Evolutionary conservation across 2,888 invertebrate genomes (phyloP).

Genomic region (Tenodera sinensis): DNA sequence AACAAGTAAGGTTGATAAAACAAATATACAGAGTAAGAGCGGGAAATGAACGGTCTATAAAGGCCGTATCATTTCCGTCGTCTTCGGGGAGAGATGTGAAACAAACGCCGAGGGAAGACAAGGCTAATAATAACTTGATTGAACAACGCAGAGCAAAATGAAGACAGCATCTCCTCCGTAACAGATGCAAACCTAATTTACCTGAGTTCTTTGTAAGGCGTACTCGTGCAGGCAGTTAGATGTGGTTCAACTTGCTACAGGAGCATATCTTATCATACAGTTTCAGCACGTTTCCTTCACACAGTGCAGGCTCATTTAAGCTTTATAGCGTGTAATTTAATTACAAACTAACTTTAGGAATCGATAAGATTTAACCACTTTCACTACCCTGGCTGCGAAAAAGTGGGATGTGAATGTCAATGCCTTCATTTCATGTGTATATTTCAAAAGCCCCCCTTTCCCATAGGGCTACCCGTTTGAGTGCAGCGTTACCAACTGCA

Average conservation of each 20-base stretch:
- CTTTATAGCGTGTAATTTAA: too few species aligned
- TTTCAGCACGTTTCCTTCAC: too few species aligned
- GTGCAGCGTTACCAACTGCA: too few species aligned
- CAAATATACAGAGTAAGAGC: not conserved
- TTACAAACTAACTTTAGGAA: too few species aligned
- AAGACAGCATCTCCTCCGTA: not conserved
- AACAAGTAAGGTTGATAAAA: not conserved
- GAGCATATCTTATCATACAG: not conserved
- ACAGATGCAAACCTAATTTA: not conserved
- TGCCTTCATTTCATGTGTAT: too few species aligned
- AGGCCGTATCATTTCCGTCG: not conserved
- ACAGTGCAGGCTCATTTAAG: too few species aligned
- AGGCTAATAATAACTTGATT: not conserved
- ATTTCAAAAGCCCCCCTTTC: too few species aligned
- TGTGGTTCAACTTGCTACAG: not conserved
- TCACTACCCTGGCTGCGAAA: too few species aligned
- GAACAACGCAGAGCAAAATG: not conserved
- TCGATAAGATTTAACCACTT: too few species aligned
- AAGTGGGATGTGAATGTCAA: too few species aligned
- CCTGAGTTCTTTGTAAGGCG: not conserved
- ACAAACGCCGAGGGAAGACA: not conserved
- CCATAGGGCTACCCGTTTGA: too few species aligned
- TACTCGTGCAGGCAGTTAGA: not conserved
- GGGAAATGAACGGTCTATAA: not conserved
- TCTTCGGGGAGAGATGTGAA: not conserved